Evolutionary conservation across 1,140 invertebrate species (phyloP), one percentile per base, ranked within the genome.

Genomic region (Trypoxylus dichotomus): DNA sequence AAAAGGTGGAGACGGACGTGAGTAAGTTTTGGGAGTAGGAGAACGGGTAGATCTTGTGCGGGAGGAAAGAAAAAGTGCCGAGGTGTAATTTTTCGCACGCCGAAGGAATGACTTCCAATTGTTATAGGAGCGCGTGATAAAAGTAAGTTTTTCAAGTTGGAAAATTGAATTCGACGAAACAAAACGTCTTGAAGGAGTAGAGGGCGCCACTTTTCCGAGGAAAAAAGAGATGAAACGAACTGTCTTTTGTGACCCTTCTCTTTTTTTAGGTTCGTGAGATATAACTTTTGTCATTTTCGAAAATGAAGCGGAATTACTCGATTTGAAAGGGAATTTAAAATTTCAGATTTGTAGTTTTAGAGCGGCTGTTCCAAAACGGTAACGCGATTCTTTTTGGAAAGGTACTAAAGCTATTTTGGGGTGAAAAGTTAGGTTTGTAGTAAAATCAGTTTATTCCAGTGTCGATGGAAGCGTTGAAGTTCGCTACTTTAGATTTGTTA

Each of bases 111-210:
- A 27, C 25, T 63, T 27, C 60, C 25, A 27, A 63, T 63, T 63
- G 60, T 63, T 63, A 63, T 63, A 19, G 60, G 21, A 27, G 25
- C 60, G 60, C 60, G 60, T 63, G 60, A 63, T 63, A 27, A 21
- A 27, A 63, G 60, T 19, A 63, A 63, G 60, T 63, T 63, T 27
- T 63, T 27, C 60, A 63, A 63, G 60, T 63, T 27, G 21, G 60
- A 63, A 63, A 63, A 63, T 63, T 63, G 60, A 63, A 63, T 63
- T 63, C 60, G 15, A 27, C 60, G 60, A 63, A 63, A 63, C 60
- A 63, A 63, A 63, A 63, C 60, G 25, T 21, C 13, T 6, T 13
- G 0, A 3, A 7, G 60, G 5, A 24, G 60, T 10, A 15, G 60
- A 27, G 24, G 11, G 60, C 13, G 13, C 43, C n/a, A 47, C 43